Evolutionary conservation across 2,888 invertebrate species (phyloP).

Genomic region (Diplazon laetatorius): DNA sequence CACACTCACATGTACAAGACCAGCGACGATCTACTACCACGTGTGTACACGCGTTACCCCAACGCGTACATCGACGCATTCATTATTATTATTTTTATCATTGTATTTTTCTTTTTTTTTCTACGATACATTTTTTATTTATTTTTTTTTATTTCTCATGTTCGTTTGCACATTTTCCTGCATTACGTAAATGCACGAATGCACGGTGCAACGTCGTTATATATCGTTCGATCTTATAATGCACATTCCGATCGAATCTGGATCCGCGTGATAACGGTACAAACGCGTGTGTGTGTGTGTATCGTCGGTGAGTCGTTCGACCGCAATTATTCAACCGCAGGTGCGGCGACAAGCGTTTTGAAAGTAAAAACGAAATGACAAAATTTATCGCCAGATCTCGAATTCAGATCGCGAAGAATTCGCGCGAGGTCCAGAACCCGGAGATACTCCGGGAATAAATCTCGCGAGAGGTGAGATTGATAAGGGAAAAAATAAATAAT

Average conservation of each 20-base stretch:
- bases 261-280: slow-evolving; percentile 33
- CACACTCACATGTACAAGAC: too few species aligned
- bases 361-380: neutral
- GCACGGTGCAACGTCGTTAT: neutral
- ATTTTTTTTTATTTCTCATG: slow-evolving; percentile 54
- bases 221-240: slow-evolving; percentile 33
- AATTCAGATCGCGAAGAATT: too few species aligned
- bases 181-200: slow-evolving; percentile 67
- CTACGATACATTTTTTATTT: too few species aligned
- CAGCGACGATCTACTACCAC: too few species aligned
- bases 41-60: too few species aligned
- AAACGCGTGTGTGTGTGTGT: slow-evolving; percentile 1
- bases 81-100: too few species aligned
- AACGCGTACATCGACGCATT: slow-evolving; percentile 23
- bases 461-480: too few species aligned
- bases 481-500: too few species aligned
- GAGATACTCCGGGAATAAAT: too few species aligned
- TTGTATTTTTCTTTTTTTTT: too few species aligned
- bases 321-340: slow-evolving; percentile 12
- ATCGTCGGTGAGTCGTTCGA: neutral
- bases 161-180: slow-evolving; percentile 35
- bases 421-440: too few species aligned
- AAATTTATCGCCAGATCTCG: neutral
- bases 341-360: slow-evolving; percentile 15
- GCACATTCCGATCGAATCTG: slow-evolving; percentile 14